Conservation (phyloP, 2,797 vertebrate genomes). For the Melanotaenia nigrans region DNA sequence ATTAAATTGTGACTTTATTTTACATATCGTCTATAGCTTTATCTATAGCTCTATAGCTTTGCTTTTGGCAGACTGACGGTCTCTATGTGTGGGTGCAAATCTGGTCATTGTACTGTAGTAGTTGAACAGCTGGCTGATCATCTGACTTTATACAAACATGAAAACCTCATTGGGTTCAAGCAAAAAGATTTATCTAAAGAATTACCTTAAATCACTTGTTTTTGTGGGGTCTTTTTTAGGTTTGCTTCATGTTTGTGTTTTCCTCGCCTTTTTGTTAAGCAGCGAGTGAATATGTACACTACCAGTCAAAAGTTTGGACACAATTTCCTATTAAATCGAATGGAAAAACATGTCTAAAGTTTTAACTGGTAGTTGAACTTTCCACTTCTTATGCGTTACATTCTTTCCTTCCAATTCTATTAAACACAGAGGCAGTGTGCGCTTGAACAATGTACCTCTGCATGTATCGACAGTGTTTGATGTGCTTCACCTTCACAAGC, state of each 20-base stretch:
- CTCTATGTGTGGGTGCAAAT: slow-evolving; percentile 26
- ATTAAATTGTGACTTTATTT: slow-evolving; percentile 50
- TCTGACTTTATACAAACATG: slow-evolving; percentile 61
- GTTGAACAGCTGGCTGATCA: slow-evolving; percentile 64
- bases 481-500: too few relatives aligned
- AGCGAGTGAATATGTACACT: too few relatives aligned
- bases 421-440: too few relatives aligned
- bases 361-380: too few relatives aligned
- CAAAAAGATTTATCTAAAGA: slow-evolving; percentile 53
- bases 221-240: slow-evolving; percentile 11
- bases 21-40: slow-evolving; percentile 62
- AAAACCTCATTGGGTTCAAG: slow-evolving; percentile 51
- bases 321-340: too few relatives aligned
- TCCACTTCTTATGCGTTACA: too few relatives aligned
- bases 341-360: too few relatives aligned
- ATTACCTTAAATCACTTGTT: slow-evolving; percentile 35
- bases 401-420: too few relatives aligned
- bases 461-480: too few relatives aligned
- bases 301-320: too few relatives aligned
- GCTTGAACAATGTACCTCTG: too few relatives aligned
- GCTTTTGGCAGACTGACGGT: slow-evolving; percentile 41
- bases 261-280: slow-evolving; percentile 9
- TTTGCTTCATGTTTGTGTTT: slow-evolving; percentile 12
- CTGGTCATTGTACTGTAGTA: slow-evolving; percentile 66
- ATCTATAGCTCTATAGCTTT: slow-evolving; percentile 41